Evolutionary conservation across 2,113 vertebrate species (phyloP).

Genomic region (Urocitellus parryii): DNA sequence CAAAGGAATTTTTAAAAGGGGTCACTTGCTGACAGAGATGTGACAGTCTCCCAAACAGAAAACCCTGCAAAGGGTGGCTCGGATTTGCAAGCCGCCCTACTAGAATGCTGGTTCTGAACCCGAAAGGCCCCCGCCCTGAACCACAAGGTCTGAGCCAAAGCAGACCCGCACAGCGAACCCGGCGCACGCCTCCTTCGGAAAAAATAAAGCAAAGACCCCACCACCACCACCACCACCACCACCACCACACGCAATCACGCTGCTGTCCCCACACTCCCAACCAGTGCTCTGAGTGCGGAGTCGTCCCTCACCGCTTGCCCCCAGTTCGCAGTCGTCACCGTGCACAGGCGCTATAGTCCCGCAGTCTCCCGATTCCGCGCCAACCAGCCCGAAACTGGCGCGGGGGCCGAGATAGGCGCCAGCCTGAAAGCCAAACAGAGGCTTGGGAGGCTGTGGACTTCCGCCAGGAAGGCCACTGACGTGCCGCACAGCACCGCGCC

Average conservation of each 20-base stretch:
- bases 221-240: too few relatives aligned
- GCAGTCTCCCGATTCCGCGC: conserved; percentile 68
- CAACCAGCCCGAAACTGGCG: conserved; percentile 84
- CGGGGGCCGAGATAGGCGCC: conserved; percentile 79
- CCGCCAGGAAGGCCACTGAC: conserved; percentile 81
- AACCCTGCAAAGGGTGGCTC: neutral
- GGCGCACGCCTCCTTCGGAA: neutral
- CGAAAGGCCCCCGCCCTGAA: neutral
- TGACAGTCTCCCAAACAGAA: conserved; percentile 29
- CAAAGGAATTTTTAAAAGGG: conserved; percentile 30
- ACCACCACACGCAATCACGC: neutral
- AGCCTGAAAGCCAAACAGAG: conserved; percentile 81
- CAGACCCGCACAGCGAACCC: neutral
- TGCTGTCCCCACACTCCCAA: conserved; percentile 2
- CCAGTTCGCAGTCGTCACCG: conserved; percentile 54
- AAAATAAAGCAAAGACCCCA: neutral
- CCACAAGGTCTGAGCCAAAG: conserved; percentile 23
- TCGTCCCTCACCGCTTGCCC: conserved; percentile 60
- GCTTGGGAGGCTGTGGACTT: conserved; percentile 61
- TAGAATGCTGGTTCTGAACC: neutral
- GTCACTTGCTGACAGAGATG: neutral
- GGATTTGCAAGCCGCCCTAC: neutral
- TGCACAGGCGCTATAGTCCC: conserved; percentile 72
- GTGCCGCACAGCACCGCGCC: neutral
- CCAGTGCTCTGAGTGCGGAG: neutral